phyloP scores from a whole-genome alignment of 1,140 invertebrate genomes.

The Drosophila parabipectinata region DNA sequence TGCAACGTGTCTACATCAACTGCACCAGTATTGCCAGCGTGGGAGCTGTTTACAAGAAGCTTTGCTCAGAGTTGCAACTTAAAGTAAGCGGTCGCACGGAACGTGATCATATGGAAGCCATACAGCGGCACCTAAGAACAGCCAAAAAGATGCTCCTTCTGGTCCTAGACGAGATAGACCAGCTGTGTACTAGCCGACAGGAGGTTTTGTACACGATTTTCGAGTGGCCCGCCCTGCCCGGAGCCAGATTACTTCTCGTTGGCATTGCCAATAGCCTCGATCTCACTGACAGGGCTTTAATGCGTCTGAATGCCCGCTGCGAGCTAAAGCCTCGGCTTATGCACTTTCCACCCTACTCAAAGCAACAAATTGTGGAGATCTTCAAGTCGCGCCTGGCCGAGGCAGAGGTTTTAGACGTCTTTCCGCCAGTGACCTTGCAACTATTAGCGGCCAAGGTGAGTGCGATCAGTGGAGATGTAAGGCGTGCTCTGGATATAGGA shows the following conservation, averaged over 20 bases:
- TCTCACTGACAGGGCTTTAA: conserved; percentile 95
- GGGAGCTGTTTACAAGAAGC: conserved; percentile 88
- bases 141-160: conserved; percentile 91
- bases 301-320: conserved; percentile 91
- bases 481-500: conserved; percentile 96
- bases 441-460: conserved; percentile 98
- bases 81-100: conserved; percentile 85
- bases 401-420: conserved; percentile 89
- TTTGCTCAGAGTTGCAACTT: conserved; percentile 88
- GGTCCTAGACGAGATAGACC: conserved; percentile 98
- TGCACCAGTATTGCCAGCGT: conserved; percentile 92
- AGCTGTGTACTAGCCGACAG: conserved; percentile 91
- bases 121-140: conserved; percentile 88
- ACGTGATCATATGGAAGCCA: conserved; percentile 86
- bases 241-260: conserved; percentile 92
- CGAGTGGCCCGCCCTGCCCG: conserved; percentile 92
- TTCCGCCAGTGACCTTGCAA: conserved; percentile 92
- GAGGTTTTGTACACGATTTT: conserved; percentile 96
- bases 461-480: conserved; percentile 95
- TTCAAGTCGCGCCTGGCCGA: conserved; percentile 90
- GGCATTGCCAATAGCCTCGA: conserved; percentile 98
- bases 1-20: conserved; percentile 90
- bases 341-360: conserved; percentile 96
- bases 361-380: conserved; percentile 94
- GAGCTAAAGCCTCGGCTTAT: conserved; percentile 90